A percentile compares a stretch with the other conserved stretches of the same genome.
These are phyloP conservation scores for Orycteropus afer DNA, from an alignment of 2,113 vertebrate genomes.

Conservation along the genomic window DNA sequence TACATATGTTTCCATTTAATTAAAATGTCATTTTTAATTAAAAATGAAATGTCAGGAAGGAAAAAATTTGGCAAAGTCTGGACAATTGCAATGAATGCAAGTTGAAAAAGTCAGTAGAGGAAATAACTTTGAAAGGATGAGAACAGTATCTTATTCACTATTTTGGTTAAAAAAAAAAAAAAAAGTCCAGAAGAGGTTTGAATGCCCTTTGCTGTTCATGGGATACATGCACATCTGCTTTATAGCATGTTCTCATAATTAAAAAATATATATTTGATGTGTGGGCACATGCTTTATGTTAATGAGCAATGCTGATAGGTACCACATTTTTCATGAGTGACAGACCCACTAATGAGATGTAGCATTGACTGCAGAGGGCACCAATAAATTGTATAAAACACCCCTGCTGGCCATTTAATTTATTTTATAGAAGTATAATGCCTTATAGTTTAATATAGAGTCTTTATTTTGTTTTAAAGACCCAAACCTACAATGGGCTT, in stretches of 20 bases:
- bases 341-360: constrained; percentile 54
- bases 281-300: not conserved
- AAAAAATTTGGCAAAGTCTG: constrained; percentile 74
- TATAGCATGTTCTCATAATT: constrained; percentile 50
- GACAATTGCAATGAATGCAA: not conserved
- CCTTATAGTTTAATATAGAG: constrained; percentile 59
- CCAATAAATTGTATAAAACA: constrained; percentile 66
- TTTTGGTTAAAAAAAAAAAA: constrained; percentile 28
- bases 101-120: constrained; percentile 7
- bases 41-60: constrained; percentile 80
- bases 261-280: constrained; percentile 45
- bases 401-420: constrained; percentile 38
- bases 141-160: constrained; percentile 24
- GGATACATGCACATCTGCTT: not conserved
- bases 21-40: constrained; percentile 84
- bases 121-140: constrained; percentile 45
- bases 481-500: constrained; percentile 6
- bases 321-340: constrained; percentile 43
- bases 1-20: constrained; percentile 80
- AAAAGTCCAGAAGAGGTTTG: not conserved
- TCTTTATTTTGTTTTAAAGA: constrained; percentile 60
- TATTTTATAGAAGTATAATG: constrained; percentile 21
- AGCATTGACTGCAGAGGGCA: constrained; percentile 28
- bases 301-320: not conserved
- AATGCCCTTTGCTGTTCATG: not conserved